Evolutionary conservation across 2,888 invertebrate species (phyloP).

Genomic region (Bursaphelenchus okinawaensis): DNA sequence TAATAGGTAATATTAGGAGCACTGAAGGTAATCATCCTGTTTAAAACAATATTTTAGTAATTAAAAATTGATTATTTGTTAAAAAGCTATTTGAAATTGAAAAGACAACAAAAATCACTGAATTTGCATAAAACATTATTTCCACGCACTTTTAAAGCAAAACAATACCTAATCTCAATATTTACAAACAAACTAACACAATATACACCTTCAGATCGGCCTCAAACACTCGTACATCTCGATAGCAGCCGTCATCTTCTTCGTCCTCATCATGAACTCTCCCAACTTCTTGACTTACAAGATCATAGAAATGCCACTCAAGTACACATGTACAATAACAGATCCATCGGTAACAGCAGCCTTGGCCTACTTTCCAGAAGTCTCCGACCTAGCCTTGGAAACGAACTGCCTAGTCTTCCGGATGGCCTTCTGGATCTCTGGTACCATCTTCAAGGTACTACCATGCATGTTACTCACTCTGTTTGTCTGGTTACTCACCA

Average conservation of each 20-base stretch:
- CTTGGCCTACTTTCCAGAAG: slow-evolving; percentile 48
- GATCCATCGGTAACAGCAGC: slow-evolving; percentile 29
- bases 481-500: slow-evolving; percentile 60
- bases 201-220: slow-evolving; percentile 34
- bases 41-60: too few species aligned
- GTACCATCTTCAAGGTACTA: slow-evolving; percentile 55
- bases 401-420: slow-evolving; percentile 37
- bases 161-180: background rate
- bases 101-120: too few species aligned
- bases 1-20: too few species aligned
- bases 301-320: slow-evolving; percentile 45
- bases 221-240: slow-evolving; percentile 51
- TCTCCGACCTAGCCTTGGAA: slow-evolving; percentile 51
- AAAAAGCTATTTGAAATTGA: too few species aligned
- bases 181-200: background rate
- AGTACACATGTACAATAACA: slow-evolving; percentile 35
- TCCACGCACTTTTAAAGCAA: too few species aligned
- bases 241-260: slow-evolving; percentile 44
- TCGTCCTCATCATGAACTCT: slow-evolving; percentile 44
- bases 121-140: too few species aligned
- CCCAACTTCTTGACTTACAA: slow-evolving; percentile 56
- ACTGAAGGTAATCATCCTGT: too few species aligned
- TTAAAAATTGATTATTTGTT: too few species aligned
- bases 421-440: slow-evolving; percentile 56
- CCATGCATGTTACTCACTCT: slow-evolving; percentile 61